These are phyloP conservation scores for Channa argus DNA, from an alignment of 2,113 vertebrate genomes.

Conservation along the genomic window DNA sequence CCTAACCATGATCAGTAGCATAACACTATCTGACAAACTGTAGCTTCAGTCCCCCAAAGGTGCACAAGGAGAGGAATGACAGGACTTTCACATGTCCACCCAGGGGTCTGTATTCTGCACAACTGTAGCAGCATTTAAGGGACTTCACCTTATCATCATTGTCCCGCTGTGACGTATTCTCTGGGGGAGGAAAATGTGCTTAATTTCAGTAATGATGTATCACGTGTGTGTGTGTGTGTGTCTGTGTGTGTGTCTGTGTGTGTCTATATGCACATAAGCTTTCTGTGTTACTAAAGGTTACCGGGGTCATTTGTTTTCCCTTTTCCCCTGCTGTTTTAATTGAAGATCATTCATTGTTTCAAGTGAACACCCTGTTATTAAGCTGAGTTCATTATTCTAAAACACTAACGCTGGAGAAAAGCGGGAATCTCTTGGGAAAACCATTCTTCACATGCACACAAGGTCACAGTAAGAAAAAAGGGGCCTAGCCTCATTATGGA, in stretches of 20 bases:
- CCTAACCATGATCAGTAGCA: slow-evolving; percentile 23
- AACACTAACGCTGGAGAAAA: slow-evolving; percentile 57
- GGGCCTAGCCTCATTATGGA: slow-evolving; percentile 48
- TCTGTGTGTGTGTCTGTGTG: slow-evolving; percentile 5
- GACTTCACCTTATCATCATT: slow-evolving; percentile 60
- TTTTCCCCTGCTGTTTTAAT: slow-evolving; percentile 63
- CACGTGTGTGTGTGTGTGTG: slow-evolving; percentile 1
- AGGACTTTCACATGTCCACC: slow-evolving; percentile 41
- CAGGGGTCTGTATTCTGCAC: slow-evolving; percentile 58
- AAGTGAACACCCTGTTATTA: slow-evolving; percentile 66
- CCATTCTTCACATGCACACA: slow-evolving; percentile 57
- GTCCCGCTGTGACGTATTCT: slow-evolving; percentile 52
- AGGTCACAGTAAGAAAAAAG: slow-evolving; percentile 62
- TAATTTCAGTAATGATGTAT: slow-evolving; percentile 59
- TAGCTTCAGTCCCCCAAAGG: slow-evolving; percentile 27
- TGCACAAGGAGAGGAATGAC: slow-evolving; percentile 31
- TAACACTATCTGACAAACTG: slow-evolving; percentile 36
- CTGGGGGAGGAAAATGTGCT: slow-evolving; percentile 46
- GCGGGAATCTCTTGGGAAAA: slow-evolving; percentile 58
- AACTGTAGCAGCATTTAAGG: slow-evolving; percentile 59
- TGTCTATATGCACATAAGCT: not conserved
- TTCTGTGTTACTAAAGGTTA: slow-evolving; percentile 53
- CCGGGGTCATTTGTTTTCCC: slow-evolving; percentile 66
- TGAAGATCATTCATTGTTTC: slow-evolving; percentile 78
- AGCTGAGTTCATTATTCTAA: slow-evolving; percentile 73